Evolutionary conservation across 2,797 vertebrate species (phyloP).

Genomic region (Acropternis orthonyx): DNA sequence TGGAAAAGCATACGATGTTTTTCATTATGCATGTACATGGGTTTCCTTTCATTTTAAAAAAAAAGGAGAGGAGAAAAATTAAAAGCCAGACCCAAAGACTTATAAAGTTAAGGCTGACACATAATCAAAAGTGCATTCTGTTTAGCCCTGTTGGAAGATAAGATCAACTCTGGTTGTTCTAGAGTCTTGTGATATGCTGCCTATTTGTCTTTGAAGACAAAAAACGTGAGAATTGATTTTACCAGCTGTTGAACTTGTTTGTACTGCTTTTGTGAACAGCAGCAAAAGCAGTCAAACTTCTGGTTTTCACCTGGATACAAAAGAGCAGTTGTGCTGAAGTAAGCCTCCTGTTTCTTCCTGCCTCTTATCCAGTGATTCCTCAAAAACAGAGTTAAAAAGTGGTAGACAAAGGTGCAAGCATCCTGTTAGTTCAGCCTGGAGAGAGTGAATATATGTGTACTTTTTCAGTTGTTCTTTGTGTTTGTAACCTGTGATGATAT

Average conservation of each 20-base stretch:
- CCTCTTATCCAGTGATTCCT: background rate
- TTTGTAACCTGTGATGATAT: background rate
- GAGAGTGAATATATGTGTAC: background rate
- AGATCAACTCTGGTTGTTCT: background rate
- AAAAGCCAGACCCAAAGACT: background rate
- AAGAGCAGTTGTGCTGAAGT: background rate
- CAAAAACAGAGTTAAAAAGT: background rate
- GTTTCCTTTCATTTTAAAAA: background rate
- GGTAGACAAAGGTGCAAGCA: background rate
- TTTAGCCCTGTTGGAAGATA: background rate
- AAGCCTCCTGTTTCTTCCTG: background rate
- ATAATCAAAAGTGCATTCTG: background rate
- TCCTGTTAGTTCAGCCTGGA: background rate
- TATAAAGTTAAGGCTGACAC: background rate
- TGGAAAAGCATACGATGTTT: background rate
- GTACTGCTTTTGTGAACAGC: background rate
- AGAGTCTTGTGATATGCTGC: background rate
- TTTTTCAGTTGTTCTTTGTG: background rate
- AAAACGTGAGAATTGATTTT: background rate
- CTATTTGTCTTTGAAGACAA: background rate
- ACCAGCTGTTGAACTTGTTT: background rate
- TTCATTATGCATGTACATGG: background rate
- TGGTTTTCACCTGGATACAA: background rate
- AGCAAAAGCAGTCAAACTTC: background rate
- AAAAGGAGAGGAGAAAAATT: background rate